Conservation (phyloP, 2,797 vertebrate species). For the Limnodromus scolopaceus region DNA sequence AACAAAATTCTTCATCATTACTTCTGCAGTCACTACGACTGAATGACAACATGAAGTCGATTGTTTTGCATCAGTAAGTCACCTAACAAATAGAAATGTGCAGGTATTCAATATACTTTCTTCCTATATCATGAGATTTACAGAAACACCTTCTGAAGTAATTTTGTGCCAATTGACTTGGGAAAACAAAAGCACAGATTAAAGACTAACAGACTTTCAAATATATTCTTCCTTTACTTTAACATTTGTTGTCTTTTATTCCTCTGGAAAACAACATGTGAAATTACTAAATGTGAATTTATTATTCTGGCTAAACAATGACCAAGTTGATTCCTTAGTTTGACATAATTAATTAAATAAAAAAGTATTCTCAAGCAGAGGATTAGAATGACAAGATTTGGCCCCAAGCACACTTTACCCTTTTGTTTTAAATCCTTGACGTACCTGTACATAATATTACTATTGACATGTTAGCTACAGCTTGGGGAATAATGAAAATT, state of each 20-base stretch:
- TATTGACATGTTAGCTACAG: not conserved
- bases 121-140: not conserved
- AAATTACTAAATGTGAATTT: not conserved
- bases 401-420: not conserved
- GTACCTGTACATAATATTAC: not conserved
- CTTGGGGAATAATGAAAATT: not conserved
- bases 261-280: not conserved
- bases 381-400: not conserved
- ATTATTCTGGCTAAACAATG: not conserved
- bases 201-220: conserved; percentile 18
- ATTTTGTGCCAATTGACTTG: not conserved
- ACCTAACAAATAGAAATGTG: not conserved
- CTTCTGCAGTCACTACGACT: not conserved
- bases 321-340: not conserved
- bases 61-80: not conserved
- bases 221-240: not conserved
- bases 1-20: not conserved
- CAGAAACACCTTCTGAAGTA: not conserved
- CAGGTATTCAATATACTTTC: not conserved
- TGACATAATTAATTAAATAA: not conserved
- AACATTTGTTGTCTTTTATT: not conserved
- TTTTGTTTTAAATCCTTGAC: not conserved
- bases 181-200: not conserved
- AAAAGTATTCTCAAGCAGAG: not conserved
- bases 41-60: not conserved